phyloP scores from a whole-genome alignment of 1,140 invertebrate species.

The Galleria mellonella region DNA sequence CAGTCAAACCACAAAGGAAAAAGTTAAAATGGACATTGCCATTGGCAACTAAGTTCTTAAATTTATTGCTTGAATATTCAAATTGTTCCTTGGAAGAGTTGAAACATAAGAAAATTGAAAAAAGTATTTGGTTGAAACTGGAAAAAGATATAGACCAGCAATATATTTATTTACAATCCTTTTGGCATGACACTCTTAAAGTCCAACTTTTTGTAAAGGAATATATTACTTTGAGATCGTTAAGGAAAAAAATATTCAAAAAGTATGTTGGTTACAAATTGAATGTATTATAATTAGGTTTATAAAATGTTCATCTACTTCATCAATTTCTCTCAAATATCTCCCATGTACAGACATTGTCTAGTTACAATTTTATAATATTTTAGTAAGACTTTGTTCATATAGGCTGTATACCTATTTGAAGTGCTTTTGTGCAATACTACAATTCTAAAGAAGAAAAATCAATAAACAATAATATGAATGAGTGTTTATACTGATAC shows the following conservation, averaged over 20 bases:
- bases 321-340: too few species aligned
- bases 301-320: too few species aligned
- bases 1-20: conserved; percentile 32
- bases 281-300: background rate
- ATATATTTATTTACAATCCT: conserved; percentile 31
- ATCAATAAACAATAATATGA: too few species aligned
- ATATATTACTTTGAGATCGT: conserved; percentile 33
- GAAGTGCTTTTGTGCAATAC: too few species aligned
- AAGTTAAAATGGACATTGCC: conserved; percentile 39
- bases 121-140: conserved; percentile 38
- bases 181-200: conserved; percentile 44
- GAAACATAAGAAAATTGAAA: conserved; percentile 39
- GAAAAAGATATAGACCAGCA: conserved; percentile 38
- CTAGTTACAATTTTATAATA: too few species aligned
- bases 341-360: too few species aligned
- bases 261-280: conserved; percentile 22
- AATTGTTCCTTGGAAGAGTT: conserved; percentile 34
- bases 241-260: conserved; percentile 33
- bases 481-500: too few species aligned
- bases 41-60: conserved; percentile 41
- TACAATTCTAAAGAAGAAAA: too few species aligned
- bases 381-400: too few species aligned
- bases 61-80: conserved; percentile 30
- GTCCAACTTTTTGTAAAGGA: conserved; percentile 44
- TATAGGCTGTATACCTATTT: too few species aligned